These are phyloP conservation scores for Scaptodrosophila lebanonensis DNA, from an alignment of 1,140 invertebrate genomes.

Conservation along the genomic window DNA sequence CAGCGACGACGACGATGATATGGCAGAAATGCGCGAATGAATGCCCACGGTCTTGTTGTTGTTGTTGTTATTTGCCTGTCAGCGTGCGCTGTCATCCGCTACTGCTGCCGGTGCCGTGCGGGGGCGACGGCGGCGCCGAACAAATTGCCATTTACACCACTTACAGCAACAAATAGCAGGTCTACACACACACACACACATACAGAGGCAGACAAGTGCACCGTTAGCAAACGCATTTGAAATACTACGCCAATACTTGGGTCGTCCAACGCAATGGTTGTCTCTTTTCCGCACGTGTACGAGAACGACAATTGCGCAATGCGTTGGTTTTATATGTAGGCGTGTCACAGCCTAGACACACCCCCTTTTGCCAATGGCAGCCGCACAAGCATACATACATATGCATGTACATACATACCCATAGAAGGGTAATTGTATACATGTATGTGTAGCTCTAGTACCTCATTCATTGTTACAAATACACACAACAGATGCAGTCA, in stretches of 20 bases:
- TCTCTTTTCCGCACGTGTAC: constrained; percentile 39
- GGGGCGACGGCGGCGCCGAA: constrained; percentile 38
- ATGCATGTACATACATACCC: constrained; percentile 2
- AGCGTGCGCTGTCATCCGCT: too few relatives aligned
- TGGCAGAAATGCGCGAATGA: constrained; percentile 60
- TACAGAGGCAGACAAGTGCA: constrained; percentile 7
- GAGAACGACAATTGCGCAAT: constrained; percentile 25
- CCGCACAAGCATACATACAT: constrained; percentile 13
- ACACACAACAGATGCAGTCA: constrained; percentile 18
- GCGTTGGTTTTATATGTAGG: constrained; percentile 16
- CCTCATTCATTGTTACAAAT: constrained; percentile 9
- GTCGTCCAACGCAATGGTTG: constrained; percentile 32
- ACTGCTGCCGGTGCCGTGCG: constrained; percentile 48
- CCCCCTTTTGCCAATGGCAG: constrained; percentile 63
- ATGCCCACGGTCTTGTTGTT: constrained; percentile 36
- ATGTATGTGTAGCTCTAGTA: constrained; percentile 1
- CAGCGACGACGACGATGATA: constrained; percentile 53
- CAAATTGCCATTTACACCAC: constrained; percentile 72
- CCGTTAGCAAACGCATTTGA: not conserved
- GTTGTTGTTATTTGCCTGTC: not conserved
- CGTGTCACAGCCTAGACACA: constrained; percentile 47
- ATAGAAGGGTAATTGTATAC: not conserved
- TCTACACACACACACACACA: constrained; percentile 22
- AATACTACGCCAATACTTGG: not conserved
- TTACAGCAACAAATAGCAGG: constrained; percentile 45